Conservation (phyloP, 2,797 vertebrate genomes). For the Liasis olivaceus region DNA sequence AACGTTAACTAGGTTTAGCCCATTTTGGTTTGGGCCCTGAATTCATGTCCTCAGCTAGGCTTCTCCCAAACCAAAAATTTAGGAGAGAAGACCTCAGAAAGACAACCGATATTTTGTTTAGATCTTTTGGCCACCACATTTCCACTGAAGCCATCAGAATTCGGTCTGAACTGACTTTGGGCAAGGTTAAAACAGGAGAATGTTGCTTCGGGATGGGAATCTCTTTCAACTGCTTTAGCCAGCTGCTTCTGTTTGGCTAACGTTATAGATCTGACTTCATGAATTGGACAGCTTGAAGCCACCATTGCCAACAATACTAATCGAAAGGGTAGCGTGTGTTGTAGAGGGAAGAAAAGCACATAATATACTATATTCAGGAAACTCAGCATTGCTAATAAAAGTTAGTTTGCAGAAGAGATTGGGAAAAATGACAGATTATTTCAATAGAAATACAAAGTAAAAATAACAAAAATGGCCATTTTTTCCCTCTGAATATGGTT, state of each 20-base stretch:
- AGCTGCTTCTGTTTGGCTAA: conserved; percentile 12
- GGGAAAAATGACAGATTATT: not conserved
- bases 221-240: not conserved
- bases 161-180: not conserved
- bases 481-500: not conserved
- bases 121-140: too few species aligned
- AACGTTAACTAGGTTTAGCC: too few species aligned
- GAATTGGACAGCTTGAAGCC: not conserved
- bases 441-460: not conserved
- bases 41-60: too few species aligned
- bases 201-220: not conserved
- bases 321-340: not conserved
- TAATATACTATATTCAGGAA: not conserved
- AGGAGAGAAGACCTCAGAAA: too few species aligned
- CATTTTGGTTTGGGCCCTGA: too few species aligned
- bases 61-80: too few species aligned
- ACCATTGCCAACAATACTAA: not conserved
- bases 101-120: not conserved
- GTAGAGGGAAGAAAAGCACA: not conserved
- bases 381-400: not conserved
- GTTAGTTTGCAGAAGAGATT: not conserved
- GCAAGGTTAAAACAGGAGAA: not conserved
- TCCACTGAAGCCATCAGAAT: not conserved
- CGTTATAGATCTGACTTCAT: not conserved
- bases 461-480: not conserved